Evolutionary conservation across 2,888 invertebrate genomes (phyloP).

Genomic region (Eremobia ochroleuca): DNA sequence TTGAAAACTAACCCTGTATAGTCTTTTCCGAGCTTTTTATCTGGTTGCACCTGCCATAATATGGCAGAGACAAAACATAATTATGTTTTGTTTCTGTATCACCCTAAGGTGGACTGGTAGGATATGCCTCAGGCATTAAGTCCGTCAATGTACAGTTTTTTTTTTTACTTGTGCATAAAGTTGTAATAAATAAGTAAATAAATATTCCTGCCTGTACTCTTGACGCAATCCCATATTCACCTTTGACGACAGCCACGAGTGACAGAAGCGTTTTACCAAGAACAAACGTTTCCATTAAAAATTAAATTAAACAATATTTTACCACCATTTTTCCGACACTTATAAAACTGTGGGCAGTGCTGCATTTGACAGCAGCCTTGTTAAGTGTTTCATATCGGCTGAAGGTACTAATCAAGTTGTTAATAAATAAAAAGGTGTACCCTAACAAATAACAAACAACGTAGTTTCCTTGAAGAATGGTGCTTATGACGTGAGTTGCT

Average conservation of each 20-base stretch:
- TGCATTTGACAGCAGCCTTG: conserved; percentile 49
- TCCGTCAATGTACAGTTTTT: too few species aligned
- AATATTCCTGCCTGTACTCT: not conserved
- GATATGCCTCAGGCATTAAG: too few species aligned
- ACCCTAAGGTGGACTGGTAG: too few species aligned
- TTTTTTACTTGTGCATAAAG: too few species aligned
- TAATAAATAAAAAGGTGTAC: conserved; percentile 58
- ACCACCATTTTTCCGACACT: not conserved
- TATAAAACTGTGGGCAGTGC: conserved; percentile 14
- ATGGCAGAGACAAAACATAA: too few species aligned
- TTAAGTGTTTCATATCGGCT: conserved; percentile 3
- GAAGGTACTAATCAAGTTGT: conserved; percentile 41
- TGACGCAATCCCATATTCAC: not conserved
- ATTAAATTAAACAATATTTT: not conserved
- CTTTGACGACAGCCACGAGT: not conserved
- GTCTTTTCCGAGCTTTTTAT: too few species aligned
- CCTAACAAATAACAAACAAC: conserved; percentile 2
- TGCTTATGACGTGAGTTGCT: not conserved
- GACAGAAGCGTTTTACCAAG: not conserved
- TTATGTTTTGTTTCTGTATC: too few species aligned
- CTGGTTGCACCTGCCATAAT: too few species aligned
- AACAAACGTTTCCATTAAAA: not conserved
- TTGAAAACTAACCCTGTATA: too few species aligned
- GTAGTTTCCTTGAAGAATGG: conserved; percentile 37
- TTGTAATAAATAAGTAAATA: not conserved